Conservation (phyloP, 2,888 invertebrate genomes). For the Sussaba pulchella region DNA sequence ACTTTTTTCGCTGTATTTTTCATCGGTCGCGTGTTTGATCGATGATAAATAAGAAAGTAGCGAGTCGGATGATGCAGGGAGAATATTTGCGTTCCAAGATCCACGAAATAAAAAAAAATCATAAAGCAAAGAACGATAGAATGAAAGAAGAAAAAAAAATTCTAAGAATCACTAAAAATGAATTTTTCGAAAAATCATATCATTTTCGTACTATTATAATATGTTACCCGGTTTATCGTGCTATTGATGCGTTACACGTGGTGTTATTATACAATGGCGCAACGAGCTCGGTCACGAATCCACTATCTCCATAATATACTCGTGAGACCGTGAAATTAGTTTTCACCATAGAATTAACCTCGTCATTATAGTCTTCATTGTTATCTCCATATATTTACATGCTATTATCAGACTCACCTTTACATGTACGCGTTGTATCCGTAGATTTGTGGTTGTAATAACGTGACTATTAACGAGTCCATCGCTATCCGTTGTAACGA, state of each 20-base stretch:
- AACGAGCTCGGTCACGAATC: slow-evolving; percentile 27
- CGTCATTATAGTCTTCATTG: slow-evolving; percentile 62
- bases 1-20: slow-evolving; percentile 3
- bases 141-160: not conserved
- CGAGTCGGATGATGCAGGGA: not conserved
- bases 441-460: slow-evolving; percentile 14
- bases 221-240: not conserved
- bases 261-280: not conserved
- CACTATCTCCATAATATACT: slow-evolving; percentile 57
- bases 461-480: slow-evolving; percentile 43
- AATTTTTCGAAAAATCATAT: not conserved
- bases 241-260: not conserved
- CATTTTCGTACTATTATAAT: not conserved
- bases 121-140: not conserved
- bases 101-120: not conserved
- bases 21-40: not conserved
- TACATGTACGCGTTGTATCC: not conserved
- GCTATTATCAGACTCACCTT: slow-evolving; percentile 35
- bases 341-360: slow-evolving; percentile 62
- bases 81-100: not conserved
- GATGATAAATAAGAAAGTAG: slow-evolving; percentile 1
- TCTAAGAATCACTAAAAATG: not conserved
- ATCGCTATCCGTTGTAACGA: slow-evolving; percentile 15
- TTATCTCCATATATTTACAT: slow-evolving; percentile 58
- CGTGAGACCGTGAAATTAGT: slow-evolving; percentile 63